These are phyloP conservation scores for Austrolebias charrua DNA, from an alignment of 2,797 vertebrate species.

Conservation along the genomic window DNA sequence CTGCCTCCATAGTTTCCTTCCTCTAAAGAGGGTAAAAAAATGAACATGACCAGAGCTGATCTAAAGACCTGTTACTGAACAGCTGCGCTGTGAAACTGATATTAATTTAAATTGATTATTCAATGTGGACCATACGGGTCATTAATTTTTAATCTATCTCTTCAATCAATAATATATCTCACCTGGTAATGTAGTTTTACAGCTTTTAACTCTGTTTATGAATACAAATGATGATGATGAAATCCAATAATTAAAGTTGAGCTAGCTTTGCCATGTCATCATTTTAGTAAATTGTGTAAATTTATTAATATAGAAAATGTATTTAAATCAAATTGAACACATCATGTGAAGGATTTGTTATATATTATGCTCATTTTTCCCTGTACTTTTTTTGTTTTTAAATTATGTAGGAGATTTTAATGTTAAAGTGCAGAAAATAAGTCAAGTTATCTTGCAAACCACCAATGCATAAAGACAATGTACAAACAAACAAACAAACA, in stretches of 20 bases:
- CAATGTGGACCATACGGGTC: constrained; percentile 75
- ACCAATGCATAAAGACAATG: too few species aligned
- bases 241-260: constrained; percentile 57
- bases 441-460: neutral
- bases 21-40: constrained; percentile 61
- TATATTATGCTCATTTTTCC: neutral
- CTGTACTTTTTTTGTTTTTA: neutral
- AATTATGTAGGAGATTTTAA: neutral
- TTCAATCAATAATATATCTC: constrained; percentile 74
- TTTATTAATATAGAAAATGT: constrained; percentile 6
- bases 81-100: constrained; percentile 76
- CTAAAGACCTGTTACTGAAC: constrained; percentile 57
- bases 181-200: constrained; percentile 57
- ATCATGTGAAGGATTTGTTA: neutral
- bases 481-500: too few species aligned
- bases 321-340: constrained; percentile 25
- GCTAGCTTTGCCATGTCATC: constrained; percentile 40
- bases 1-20: constrained; percentile 22
- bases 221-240: constrained; percentile 57
- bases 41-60: constrained; percentile 53
- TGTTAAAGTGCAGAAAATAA: neutral
- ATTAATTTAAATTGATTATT: constrained; percentile 83
- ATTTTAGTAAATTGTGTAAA: constrained; percentile 47
- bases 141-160: constrained; percentile 79
- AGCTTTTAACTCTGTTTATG: constrained; percentile 66